phyloP scores from a whole-genome alignment of 92 coral and sea anemone species.

The Epizoanthus illoricatus region DNA sequence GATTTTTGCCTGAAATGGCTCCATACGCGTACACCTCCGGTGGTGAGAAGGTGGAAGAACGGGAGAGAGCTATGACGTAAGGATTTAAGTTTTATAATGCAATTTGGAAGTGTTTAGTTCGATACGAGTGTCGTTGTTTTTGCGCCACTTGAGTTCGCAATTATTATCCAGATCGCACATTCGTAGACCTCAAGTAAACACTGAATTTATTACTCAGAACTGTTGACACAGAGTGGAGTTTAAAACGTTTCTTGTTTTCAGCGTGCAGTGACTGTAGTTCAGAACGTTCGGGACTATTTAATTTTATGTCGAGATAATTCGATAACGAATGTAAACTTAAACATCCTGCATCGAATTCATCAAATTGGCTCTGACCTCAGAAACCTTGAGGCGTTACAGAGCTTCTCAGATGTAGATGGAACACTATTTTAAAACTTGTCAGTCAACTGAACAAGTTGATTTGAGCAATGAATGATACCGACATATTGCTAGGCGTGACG shows the following conservation, averaged over 20 bases:
- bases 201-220: neutral
- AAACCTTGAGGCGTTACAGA: neutral
- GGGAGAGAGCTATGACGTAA: constrained; percentile 34
- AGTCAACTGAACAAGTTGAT: neutral
- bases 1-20: constrained; percentile 32
- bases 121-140: neutral
- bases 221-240: neutral
- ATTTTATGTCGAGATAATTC: constrained; percentile 1
- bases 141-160: neutral
- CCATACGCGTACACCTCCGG: constrained; percentile 27
- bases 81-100: neutral
- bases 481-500: neutral
- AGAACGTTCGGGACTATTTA: neutral
- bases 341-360: neutral
- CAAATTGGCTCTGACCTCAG: neutral
- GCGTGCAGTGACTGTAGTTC: neutral
- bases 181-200: neutral
- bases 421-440: neutral
- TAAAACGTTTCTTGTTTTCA: neutral
- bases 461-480: neutral
- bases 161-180: neutral
- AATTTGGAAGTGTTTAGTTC: constrained; percentile 4
- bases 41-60: constrained; percentile 21
- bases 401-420: no score
- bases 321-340: neutral